Base-by-base conservation (phyloP, 35 echinoderm and acorn worm genomes). In the Heliocidaris erythrogramma region DNA sequence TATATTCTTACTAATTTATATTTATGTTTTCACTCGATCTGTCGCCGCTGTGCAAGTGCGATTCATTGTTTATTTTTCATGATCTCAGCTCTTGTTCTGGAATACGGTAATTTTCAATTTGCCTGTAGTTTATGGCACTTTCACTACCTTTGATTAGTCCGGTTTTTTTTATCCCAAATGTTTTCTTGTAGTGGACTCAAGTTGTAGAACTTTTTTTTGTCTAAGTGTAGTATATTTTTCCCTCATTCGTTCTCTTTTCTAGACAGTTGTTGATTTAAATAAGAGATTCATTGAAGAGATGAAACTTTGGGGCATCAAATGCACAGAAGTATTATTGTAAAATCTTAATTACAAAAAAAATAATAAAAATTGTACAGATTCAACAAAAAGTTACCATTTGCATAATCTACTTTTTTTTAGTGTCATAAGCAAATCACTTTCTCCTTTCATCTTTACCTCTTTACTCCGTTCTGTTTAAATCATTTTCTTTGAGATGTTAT, bases 271-370 rank as follows among this genome's bases (percentile, higher is more conserved):
- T 78, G 24, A 78, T 78, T 78, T 78, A 27, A 78, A 78, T 18
- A 78, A 27, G 65, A 78, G 65, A 78, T 78, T 78, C 65, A 78
- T 78, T 89, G 87, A 48, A 89, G 32, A 89, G 87, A 89, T 32
- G 87, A 89, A 89, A 35, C 87, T 89, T 89, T 89, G 87, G 47
- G 49, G 91, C 91, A 92, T 92, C 91, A 92, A 92, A 92, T 92
- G 91, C 91, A 92, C 91, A 92, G 49, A 92, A 92, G 91, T 92
- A 92, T 92, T 92, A 92, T 92, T 92, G 91, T 92, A 92, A 92
- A 48, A 92, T 92, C 91, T 52, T 92, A 92, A 92, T 92, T 92
- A 92, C 91, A 92, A 92, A 92, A 92, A 92, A 92, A 92, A 52
- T 16, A 92, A 32, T 47, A 50, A 92, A 92, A 92, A 92, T 92